These are phyloP conservation scores for Drosophila athabasca DNA, from an alignment of 1,140 invertebrate genomes.

Conservation along the genomic window DNA sequence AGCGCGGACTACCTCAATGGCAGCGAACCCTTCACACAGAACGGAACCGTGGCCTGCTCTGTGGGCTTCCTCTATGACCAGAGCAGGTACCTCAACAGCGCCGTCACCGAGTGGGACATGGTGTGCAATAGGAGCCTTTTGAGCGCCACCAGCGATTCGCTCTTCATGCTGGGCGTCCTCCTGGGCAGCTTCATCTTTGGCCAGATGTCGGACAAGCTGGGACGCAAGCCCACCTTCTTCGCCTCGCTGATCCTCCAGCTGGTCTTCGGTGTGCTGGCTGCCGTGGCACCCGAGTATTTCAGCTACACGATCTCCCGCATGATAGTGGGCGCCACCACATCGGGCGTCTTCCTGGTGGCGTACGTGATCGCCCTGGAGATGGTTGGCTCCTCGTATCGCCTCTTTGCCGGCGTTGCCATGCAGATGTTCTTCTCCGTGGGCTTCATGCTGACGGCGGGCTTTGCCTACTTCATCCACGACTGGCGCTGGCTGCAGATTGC, in stretches of 20 bases:
- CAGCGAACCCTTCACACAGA: conserved; percentile 31
- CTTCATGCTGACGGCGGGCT: conserved; percentile 89
- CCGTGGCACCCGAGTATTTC: conserved; percentile 88
- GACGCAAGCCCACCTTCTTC: conserved; percentile 90
- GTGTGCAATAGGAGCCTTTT: conserved; percentile 89
- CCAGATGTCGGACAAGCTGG: conserved; percentile 91
- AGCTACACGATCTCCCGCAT: conserved; percentile 88
- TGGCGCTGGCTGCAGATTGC: conserved; percentile 91
- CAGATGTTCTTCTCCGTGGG: conserved; percentile 92
- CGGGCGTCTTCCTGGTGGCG: conserved; percentile 90
- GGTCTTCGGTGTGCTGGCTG: conserved; percentile 87
- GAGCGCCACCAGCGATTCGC: conserved; percentile 89
- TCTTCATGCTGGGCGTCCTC: conserved; percentile 93
- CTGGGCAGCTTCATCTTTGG: conserved; percentile 92
- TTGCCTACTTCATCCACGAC: conserved; percentile 90
- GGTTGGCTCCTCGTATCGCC: conserved; percentile 90
- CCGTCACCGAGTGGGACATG: conserved; percentile 89
- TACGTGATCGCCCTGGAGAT: conserved; percentile 93
- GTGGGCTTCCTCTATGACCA: conserved; percentile 86
- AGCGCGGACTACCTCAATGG: conserved; percentile 74
- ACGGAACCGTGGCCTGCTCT: conserved; percentile 83
- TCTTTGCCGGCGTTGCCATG: conserved; percentile 89
- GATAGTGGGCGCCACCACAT: conserved; percentile 89
- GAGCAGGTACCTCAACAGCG: conserved; percentile 86
- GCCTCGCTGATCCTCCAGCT: conserved; percentile 89